Evolutionary conservation across 2,797 vertebrate genomes (phyloP).

Genomic region (Protonibea diacanthus): DNA sequence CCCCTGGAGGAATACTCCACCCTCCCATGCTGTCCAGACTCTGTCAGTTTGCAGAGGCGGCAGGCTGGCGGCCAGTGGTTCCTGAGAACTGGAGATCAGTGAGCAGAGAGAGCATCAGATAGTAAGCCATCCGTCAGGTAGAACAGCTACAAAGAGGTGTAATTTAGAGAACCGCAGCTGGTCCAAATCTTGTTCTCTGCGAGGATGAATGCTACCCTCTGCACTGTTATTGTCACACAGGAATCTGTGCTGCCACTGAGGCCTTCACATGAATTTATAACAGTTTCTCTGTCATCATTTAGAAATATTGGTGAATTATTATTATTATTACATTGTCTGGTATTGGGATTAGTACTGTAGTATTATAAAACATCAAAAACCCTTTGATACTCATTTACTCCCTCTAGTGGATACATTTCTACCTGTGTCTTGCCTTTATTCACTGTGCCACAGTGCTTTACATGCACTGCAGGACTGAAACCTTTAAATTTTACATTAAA

Average conservation of each 20-base stretch:
- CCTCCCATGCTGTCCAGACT: constrained; percentile 61
- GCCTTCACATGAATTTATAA: not conserved
- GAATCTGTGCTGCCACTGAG: not conserved
- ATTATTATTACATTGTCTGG: not conserved
- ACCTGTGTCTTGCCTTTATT: not conserved
- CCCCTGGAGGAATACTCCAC: constrained; percentile 55
- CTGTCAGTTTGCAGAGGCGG: constrained; percentile 45
- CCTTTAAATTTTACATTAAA: not conserved
- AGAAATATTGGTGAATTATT: not conserved
- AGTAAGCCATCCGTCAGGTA: constrained; percentile 47
- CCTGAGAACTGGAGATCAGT: constrained; percentile 48
- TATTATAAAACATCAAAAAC: no score
- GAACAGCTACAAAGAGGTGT: constrained; percentile 22
- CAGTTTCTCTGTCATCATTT: not conserved
- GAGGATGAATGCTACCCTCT: not conserved
- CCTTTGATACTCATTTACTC: not conserved
- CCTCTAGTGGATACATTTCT: constrained; percentile 23
- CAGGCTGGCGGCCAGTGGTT: constrained; percentile 30
- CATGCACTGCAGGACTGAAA: not conserved
- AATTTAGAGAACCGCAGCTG: constrained; percentile 31
- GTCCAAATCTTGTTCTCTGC: constrained; percentile 9
- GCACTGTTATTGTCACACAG: not conserved
- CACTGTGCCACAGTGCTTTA: not conserved
- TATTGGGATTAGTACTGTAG: no score
- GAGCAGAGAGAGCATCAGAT: constrained; percentile 46